Evolutionary conservation across 2,797 vertebrate genomes (phyloP), one percentile per base, ranked within the genome.

Genomic region (Betta splendens): DNA sequence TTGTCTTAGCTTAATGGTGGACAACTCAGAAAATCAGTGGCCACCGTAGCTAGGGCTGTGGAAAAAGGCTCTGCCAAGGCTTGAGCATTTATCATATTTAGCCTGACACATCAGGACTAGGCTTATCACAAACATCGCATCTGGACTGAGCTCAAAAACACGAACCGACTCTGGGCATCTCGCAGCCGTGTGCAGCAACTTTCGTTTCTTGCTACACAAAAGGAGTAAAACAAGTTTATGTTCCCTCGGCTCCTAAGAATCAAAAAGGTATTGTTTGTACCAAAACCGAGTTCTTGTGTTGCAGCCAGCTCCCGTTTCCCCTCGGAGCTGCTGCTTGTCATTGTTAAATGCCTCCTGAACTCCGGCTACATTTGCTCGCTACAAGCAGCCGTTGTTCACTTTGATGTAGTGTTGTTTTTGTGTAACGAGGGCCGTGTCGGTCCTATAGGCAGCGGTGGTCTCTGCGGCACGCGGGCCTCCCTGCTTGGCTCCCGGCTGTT

Each of bases 341-440:
- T 12, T 16, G 1, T 47, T 21, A 44, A 59, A 37, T 32, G 23
- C 21, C 31, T 9, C 9, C 11, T 40, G 38, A 16, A 10, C 21
- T 32, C 9, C 8, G 17, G 31, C 53, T 42, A 40, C 18, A 29
- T 45, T 25, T 50, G 35, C 22, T 50, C 15, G 18, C 18, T 23
- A 28, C 50, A 36, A 51, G 52, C 10, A n/a, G 35, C 16, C 17
- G 22, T 16, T 42, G 21, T 44, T 56, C 20, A 47, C 23, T 44
- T 39, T 67, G 31, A 66, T 37, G 25, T 15, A 48, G 38, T 62
- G 33, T 57, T 56, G n/a, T 44, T 56, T 45, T 37, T 32, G 39
- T 7, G n/a, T 29, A 22, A 23, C 5, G 5, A 56, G 26, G 28
- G 38, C 22, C 39, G 38, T 22, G 47, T 32, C 28, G 46, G 37